Evolutionary conservation across 2,888 invertebrate species (phyloP).

Genomic region (Microchrysa polita): DNA sequence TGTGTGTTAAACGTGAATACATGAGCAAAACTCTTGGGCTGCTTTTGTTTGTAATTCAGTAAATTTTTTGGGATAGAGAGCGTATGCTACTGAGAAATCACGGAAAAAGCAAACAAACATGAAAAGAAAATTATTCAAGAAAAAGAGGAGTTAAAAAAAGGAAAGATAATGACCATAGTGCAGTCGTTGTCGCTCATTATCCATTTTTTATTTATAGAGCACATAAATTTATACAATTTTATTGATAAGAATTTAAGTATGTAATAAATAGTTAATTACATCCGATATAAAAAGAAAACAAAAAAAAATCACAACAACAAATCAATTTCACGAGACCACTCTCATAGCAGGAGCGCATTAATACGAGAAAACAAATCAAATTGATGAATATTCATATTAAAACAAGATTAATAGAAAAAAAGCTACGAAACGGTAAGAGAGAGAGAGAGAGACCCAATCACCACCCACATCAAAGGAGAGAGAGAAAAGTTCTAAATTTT

Average conservation of each 20-base stretch:
- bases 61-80: too few species aligned
- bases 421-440: neutral
- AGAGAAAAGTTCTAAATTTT: neutral
- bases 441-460: neutral
- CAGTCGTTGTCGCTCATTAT: conserved; percentile 52
- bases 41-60: conserved; percentile 50
- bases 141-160: neutral
- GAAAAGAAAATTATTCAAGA: too few species aligned
- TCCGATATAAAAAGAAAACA: conserved; percentile 33
- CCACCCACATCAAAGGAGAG: neutral
- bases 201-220: conserved; percentile 54
- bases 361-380: conserved; percentile 11
- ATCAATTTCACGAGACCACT: conserved; percentile 17
- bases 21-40: neutral
- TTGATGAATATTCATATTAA: conserved; percentile 12
- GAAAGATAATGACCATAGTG: conserved; percentile 38
- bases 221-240: conserved; percentile 54
- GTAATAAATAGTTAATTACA: conserved; percentile 47
- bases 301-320: too few species aligned
- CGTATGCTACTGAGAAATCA: conserved; percentile 48
- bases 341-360: too few species aligned
- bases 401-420: neutral
- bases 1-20: conserved; percentile 48
- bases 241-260: conserved; percentile 44
- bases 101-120: conserved; percentile 47